A percentile compares a stretch with the other conserved stretches of the same genome.
Conservation (phyloP, 1,140 invertebrate species). For the Planococcus citri region DNA sequence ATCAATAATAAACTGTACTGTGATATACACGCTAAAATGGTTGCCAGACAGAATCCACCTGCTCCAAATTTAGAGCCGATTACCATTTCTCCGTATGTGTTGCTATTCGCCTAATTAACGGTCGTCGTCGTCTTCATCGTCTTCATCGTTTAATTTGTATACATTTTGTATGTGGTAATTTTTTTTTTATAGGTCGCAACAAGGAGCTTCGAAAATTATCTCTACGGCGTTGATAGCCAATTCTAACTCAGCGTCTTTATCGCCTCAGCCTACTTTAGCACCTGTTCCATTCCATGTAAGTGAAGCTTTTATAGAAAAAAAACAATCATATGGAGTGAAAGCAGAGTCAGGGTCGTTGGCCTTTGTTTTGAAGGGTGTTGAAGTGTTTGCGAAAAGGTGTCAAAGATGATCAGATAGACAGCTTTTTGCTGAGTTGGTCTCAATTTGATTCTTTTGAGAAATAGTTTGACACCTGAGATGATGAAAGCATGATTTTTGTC, state of each 20-base stretch:
- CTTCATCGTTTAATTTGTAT: too few species aligned
- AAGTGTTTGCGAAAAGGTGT: too few species aligned
- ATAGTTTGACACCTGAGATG: too few species aligned
- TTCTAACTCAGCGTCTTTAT: slow-evolving; percentile 21
- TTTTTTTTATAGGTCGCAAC: neutral
- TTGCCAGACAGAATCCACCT: slow-evolving; percentile 68
- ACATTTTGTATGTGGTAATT: too few species aligned
- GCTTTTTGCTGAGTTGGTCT: too few species aligned
- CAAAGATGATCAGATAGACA: too few species aligned
- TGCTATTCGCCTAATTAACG: neutral
- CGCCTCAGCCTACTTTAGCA: slow-evolving; percentile 33
- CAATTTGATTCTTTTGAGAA: too few species aligned
- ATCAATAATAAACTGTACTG: slow-evolving; percentile 93
- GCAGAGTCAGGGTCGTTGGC: too few species aligned
- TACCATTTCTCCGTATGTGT: slow-evolving; percentile 55
- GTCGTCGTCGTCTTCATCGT: too few species aligned
- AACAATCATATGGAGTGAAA: neutral
- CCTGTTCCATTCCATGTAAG: slow-evolving; percentile 36
- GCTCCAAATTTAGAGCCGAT: slow-evolving; percentile 60
- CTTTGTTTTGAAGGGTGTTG: too few species aligned
- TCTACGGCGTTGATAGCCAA: neutral
- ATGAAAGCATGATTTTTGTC: too few species aligned
- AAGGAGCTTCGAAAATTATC: neutral
- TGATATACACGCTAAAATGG: slow-evolving; percentile 85
- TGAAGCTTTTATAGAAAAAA: slow-evolving; percentile 14